phyloP scores from a whole-genome alignment of 2,797 vertebrate species.

The Phrynocephalus forsythii region DNA sequence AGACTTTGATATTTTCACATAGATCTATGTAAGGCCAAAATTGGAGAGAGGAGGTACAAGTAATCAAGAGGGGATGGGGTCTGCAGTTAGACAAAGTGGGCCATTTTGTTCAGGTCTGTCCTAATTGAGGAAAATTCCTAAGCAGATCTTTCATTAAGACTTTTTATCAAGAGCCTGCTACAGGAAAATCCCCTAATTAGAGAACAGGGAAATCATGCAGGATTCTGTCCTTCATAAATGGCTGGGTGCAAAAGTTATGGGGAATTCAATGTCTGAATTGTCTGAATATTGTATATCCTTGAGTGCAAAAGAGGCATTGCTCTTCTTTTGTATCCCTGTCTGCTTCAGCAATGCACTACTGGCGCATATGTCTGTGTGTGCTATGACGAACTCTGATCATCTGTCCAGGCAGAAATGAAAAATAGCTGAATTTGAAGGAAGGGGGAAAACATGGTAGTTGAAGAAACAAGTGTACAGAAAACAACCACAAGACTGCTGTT shows the following conservation, averaged over 20 bases:
- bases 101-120: not conserved
- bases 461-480: not conserved
- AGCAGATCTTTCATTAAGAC: not conserved
- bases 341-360: too few species aligned
- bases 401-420: too few species aligned
- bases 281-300: too few species aligned
- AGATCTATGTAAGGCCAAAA: not conserved
- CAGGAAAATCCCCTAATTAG: not conserved
- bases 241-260: too few species aligned
- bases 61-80: not conserved
- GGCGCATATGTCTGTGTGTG: not conserved
- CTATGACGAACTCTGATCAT: not conserved
- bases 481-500: not conserved
- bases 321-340: not conserved
- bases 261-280: not conserved
- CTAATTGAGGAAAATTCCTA: not conserved
- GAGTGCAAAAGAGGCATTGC: not conserved
- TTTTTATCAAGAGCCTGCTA: not conserved
- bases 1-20: not conserved
- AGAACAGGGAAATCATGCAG: not conserved
- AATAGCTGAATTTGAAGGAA: not conserved
- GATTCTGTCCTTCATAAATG: too few species aligned
- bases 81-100: not conserved
- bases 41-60: not conserved
- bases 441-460: not conserved